Evolutionary conservation across 1,140 invertebrate species (phyloP).

Genomic region (Pogonognathellus flavescens): DNA sequence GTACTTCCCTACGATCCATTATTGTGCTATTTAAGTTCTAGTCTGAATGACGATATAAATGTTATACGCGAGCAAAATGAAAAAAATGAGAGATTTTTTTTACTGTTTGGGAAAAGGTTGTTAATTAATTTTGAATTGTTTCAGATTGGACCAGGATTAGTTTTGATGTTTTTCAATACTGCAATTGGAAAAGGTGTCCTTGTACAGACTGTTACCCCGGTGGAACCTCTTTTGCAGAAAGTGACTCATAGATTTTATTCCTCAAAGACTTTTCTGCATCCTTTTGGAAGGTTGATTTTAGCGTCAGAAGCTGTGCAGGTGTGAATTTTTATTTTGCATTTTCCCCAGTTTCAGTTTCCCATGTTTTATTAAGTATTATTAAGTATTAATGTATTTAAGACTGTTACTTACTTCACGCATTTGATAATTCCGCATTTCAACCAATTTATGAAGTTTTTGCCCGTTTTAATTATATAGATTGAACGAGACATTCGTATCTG

Average conservation of each 20-base stretch:
- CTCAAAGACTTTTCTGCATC: conserved; percentile 73
- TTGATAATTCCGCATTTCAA: neutral
- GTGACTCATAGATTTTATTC: conserved; percentile 84
- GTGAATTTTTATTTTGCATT: conserved; percentile 51
- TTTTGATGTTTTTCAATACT: conserved; percentile 67
- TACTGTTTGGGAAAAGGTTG: too few species aligned
- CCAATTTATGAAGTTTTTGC: neutral
- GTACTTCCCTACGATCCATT: conserved; percentile 67
- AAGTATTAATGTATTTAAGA: too few species aligned
- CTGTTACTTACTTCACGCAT: neutral
- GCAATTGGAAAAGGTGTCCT: conserved; percentile 78
- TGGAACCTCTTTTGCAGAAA: conserved; percentile 83
- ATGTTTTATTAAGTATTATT: too few species aligned
- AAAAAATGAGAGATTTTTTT: too few species aligned
- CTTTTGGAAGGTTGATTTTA: conserved; percentile 79
- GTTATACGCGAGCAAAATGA: too few species aligned
- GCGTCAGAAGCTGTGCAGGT: conserved; percentile 83
- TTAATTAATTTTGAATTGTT: neutral
- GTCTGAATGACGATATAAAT: too few species aligned
- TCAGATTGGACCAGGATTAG: conserved; percentile 73
- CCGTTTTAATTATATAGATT: conserved; percentile 75
- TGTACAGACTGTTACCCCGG: conserved; percentile 84
- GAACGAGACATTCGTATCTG: conserved; percentile 88
- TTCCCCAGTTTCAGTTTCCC: too few species aligned
- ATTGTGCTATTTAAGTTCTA: too few species aligned